phyloP scores from a whole-genome alignment of 2,888 invertebrate species.

The Polyommatus iphigenia region DNA sequence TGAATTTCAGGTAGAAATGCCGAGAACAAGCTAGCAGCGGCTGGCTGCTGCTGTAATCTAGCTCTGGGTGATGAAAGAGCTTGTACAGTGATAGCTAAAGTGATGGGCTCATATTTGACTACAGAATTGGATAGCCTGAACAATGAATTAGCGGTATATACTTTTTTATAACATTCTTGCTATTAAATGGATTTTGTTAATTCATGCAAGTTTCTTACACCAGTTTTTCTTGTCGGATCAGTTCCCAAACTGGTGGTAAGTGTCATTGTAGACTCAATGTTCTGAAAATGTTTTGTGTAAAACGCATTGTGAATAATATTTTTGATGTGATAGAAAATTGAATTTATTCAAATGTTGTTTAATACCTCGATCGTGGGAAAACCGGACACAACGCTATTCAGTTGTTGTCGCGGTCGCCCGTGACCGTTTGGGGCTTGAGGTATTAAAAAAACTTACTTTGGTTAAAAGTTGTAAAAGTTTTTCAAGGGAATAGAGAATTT shows the following conservation, averaged over 20 bases:
- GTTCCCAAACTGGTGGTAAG: not conserved
- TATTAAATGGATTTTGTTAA: not conserved
- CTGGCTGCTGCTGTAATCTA: slow-evolving; percentile 79
- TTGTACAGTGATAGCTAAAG: slow-evolving; percentile 65
- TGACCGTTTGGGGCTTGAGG: no score
- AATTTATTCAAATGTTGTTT: not conserved
- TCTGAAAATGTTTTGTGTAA: not conserved
- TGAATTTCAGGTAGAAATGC: slow-evolving; percentile 63
- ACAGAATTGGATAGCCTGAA: slow-evolving; percentile 53
- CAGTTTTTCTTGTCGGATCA: not conserved
- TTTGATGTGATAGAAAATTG: not conserved
- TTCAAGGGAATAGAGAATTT: not conserved
- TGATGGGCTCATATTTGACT: slow-evolving; percentile 73
- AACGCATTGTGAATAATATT: no score
- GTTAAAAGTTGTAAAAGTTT: no score
- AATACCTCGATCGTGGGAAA: no score
- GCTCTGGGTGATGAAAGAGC: slow-evolving; percentile 70
- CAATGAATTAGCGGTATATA: slow-evolving; percentile 54
- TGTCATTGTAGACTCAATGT: not conserved
- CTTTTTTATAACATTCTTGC: not conserved
- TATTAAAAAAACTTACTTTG: no score
- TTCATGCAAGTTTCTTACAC: not conserved
- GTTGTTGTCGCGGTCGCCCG: no score
- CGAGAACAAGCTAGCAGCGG: slow-evolving; percentile 71
- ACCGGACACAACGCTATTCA: no score